Conservation (phyloP, 1,140 invertebrate species). For the Drosophila yakuba region DNA sequence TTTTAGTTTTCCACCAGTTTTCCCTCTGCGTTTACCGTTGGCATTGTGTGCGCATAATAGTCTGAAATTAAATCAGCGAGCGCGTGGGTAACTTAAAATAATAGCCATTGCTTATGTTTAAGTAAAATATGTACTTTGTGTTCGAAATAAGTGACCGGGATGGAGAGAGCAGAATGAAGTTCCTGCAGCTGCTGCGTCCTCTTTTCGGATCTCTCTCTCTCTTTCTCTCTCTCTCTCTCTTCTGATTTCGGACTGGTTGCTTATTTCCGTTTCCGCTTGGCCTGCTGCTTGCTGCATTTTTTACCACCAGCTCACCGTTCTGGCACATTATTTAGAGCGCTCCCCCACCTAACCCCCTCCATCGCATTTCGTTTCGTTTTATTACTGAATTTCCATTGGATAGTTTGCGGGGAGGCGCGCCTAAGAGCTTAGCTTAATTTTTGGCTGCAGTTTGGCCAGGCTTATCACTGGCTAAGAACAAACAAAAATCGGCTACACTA, state of each 20-base stretch:
- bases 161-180: neutral
- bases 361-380: neutral
- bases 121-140: constrained; percentile 76
- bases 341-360: neutral
- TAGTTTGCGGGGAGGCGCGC: constrained; percentile 18
- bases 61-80: constrained; percentile 79
- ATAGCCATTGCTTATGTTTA: constrained; percentile 82
- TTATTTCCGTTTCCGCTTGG: constrained; percentile 70
- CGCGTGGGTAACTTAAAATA: constrained; percentile 82
- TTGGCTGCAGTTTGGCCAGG: constrained; percentile 25
- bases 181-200: constrained; percentile 7
- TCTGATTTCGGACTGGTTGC: constrained; percentile 40
- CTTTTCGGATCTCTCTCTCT: neutral
- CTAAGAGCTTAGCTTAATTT: constrained; percentile 49
- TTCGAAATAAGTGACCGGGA: constrained; percentile 52
- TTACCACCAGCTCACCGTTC: constrained; percentile 37
- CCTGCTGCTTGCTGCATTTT: constrained; percentile 50
- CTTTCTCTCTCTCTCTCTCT: neutral
- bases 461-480: constrained; percentile 21
- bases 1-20: constrained; percentile 26
- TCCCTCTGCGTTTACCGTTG: constrained; percentile 61
- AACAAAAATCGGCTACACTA: constrained; percentile 12
- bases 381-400: constrained; percentile 33
- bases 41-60: constrained; percentile 80
- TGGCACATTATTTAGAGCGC: constrained; percentile 43